These are phyloP conservation scores for Apogon talboti DNA, from an alignment of 2,797 vertebrate genomes.

Conservation along the genomic window DNA sequence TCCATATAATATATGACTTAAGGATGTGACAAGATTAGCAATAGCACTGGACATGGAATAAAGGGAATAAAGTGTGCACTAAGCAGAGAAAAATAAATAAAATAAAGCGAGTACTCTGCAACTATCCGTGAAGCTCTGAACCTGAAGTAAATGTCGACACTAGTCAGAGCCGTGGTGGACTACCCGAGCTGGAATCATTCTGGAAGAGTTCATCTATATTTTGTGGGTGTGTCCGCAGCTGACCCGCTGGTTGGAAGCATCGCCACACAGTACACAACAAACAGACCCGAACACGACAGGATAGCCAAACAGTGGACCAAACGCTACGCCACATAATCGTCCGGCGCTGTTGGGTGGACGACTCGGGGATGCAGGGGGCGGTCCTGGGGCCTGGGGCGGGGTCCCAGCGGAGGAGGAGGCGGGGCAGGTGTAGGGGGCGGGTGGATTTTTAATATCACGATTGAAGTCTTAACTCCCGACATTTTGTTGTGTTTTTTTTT, in stretches of 20 bases:
- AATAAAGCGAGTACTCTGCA: too few species aligned
- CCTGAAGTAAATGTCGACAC: too few species aligned
- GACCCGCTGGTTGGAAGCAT: conserved; percentile 94
- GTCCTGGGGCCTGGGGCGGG: conserved; percentile 55
- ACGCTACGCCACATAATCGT: conserved; percentile 92
- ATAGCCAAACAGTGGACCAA: conserved; percentile 99
- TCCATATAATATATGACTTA: too few species aligned
- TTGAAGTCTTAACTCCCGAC: conserved; percentile 87
- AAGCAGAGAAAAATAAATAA: too few species aligned
- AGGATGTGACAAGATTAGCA: too few species aligned
- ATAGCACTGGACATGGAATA: too few species aligned
- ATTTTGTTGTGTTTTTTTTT: conserved; percentile 51
- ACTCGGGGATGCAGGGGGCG: conserved; percentile 78
- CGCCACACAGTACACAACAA: conserved; percentile 94
- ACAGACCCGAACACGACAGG: conserved; percentile 96
- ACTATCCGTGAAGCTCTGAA: too few species aligned
- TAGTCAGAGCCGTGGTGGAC: too few species aligned
- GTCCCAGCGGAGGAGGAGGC: conserved; percentile 67
- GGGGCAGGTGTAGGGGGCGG: conserved; percentile 79
- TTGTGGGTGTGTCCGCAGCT: conserved; percentile 77
- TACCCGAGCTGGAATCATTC: too few species aligned
- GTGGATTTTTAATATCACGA: conserved; percentile 91
- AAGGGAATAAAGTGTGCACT: too few species aligned
- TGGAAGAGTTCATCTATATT: background rate
- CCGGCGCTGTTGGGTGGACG: conserved; percentile 79